Conservation (phyloP, 2,888 invertebrate genomes). For the Drosophila villosipedis region DNA sequence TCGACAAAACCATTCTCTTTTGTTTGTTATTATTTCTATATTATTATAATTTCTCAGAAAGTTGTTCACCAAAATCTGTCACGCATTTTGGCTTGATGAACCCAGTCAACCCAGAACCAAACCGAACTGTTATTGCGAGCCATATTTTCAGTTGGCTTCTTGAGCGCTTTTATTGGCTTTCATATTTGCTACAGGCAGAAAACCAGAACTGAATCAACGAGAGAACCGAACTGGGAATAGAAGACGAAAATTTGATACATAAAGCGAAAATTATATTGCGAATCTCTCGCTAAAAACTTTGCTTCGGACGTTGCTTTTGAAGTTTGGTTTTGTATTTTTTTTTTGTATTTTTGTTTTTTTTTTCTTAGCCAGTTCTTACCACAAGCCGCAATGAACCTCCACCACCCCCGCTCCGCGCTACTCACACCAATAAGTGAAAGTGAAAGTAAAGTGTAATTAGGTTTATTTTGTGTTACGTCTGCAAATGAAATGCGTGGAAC, state of each 20-base stretch:
- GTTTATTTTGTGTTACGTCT: conserved; percentile 73
- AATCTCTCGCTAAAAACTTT: conserved; percentile 60
- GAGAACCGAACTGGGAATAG: neutral
- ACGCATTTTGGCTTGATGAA: conserved; percentile 48
- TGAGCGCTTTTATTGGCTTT: conserved; percentile 75
- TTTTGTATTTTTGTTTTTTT: neutral
- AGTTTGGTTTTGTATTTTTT: conserved; percentile 35
- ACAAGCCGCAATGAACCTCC: conserved; percentile 8
- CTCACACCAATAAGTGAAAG: conserved; percentile 59
- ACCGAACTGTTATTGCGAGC: conserved; percentile 7
- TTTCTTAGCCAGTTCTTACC: conserved; percentile 15
- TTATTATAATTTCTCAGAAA: conserved; percentile 11
- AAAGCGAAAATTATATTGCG: conserved; percentile 70
- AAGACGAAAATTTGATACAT: conserved; percentile 50
- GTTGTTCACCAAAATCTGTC: conserved; percentile 52
- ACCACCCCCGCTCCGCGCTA: neutral
- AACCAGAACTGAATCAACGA: conserved; percentile 9
- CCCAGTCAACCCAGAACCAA: conserved; percentile 8
- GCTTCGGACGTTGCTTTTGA: conserved; percentile 71
- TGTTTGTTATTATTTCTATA: neutral
- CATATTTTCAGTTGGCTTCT: conserved; percentile 48
- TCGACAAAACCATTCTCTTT: neutral
- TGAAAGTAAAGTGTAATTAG: conserved; percentile 79
- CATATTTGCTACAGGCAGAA: conserved; percentile 65
- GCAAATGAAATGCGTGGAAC: conserved; percentile 55